Evolutionary conservation across 2,888 invertebrate genomes (phyloP).

Genomic region (Plebejus melissa): DNA sequence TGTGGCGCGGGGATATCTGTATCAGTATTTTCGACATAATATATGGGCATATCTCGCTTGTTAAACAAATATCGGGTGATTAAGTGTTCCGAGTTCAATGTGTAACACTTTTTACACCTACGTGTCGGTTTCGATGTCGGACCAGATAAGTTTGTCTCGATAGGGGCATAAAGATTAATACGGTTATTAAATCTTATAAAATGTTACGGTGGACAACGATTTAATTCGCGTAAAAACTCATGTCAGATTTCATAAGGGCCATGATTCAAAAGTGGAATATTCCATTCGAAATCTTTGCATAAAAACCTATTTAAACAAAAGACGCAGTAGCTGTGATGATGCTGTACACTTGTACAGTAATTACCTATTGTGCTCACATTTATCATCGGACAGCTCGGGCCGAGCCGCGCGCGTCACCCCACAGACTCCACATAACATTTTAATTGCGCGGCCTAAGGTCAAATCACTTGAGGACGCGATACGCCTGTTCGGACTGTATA

Average conservation of each 20-base stretch:
- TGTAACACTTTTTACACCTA: slow-evolving; percentile 11
- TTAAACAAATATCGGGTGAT: slow-evolving; percentile 26
- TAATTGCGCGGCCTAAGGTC: slow-evolving; percentile 75
- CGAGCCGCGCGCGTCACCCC: slow-evolving; percentile 41
- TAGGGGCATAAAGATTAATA: slow-evolving; percentile 1
- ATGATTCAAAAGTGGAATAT: not conserved
- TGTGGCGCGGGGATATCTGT: slow-evolving; percentile 34
- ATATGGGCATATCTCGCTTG: slow-evolving; percentile 29
- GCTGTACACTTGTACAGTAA: slow-evolving; percentile 28
- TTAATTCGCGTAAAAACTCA: not conserved
- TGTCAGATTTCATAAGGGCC: not conserved
- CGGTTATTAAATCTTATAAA: slow-evolving; percentile 1
- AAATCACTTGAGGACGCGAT: slow-evolving; percentile 66
- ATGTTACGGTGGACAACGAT: not conserved
- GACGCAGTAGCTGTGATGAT: slow-evolving; percentile 4
- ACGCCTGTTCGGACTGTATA: slow-evolving; percentile 6
- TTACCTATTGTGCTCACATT: slow-evolving; percentile 42
- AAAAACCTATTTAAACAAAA: not conserved
- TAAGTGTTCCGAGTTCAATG: slow-evolving; percentile 23
- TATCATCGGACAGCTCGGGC: slow-evolving; percentile 40
- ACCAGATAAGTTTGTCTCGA: not conserved
- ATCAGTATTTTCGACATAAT: slow-evolving; percentile 33
- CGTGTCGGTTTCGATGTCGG: not conserved
- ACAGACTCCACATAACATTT: slow-evolving; percentile 55
- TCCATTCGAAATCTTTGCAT: not conserved